Evolutionary conservation across 2,888 invertebrate species (phyloP), one percentile per base, ranked within the genome.

Genomic region (Pasiphila rectangulata): DNA sequence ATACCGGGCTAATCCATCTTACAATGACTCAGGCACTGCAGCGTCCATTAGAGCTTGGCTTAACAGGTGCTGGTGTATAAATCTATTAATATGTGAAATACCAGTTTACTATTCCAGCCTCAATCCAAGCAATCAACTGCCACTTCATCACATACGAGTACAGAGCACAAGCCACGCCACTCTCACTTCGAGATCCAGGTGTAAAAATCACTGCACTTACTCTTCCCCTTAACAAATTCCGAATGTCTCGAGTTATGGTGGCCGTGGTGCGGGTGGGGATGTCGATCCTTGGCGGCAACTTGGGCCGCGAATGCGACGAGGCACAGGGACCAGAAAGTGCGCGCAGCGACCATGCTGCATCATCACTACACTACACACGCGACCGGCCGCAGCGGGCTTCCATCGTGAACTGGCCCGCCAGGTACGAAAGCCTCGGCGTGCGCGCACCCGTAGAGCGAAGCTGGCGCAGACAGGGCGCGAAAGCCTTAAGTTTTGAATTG

Each of bases 191-290:
- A 34, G 30, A 32, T 37, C 29, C 37, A 38, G 25, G 24, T 36
- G 23, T 13, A 20, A 35, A 42, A 25, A 21, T 45, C 30, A 30
- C 24, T 17, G 29, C 12, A 92, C 94, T 93, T 91, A 94, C 94
- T 94, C 84, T 94, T 94, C 79, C 94, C 94, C 82, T 93, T 94
- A 77, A 94, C 93, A 77, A 94, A 94, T 76, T 93, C 93, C 63
- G 93, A 92, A 65, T 89, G 81, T 63, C 82, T 81, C 63, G 72
- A 51, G 76, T 65, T 58, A 76, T 72, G 59, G 29, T 41, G 50
- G 9, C 16, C 16, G 13, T 45, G 45, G 37, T 50, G 49, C 21
- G 42, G 42, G 70, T 61, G 69, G 77, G 81, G 40, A 41, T 54
- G 53, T 30, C 83, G 79, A 56, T 80, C 73, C 48, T 68, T 69